Percentiles rank a stretch among this genome's conserved stretches.
Evolutionary conservation across 2,888 invertebrate species (phyloP).

Genomic region (Zaprionus lineosus): DNA sequence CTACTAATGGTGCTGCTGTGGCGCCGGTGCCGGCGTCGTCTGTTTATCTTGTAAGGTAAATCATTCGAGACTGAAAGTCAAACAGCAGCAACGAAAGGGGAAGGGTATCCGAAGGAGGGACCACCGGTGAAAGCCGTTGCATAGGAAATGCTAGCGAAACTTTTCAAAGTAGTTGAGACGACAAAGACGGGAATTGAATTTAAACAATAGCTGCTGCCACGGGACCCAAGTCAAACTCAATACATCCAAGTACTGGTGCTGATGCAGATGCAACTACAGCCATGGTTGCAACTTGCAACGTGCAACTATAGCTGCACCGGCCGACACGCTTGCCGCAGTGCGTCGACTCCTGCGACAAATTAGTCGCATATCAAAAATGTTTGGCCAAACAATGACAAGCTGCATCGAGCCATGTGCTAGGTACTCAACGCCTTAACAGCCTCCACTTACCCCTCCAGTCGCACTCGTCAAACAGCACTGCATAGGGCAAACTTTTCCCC

Average conservation of each 20-base stretch:
- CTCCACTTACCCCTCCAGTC: too few relatives aligned
- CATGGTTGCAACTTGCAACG: constrained; percentile 14
- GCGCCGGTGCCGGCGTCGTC: constrained; percentile 26
- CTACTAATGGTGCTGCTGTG: constrained; percentile 9
- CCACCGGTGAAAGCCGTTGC: too few relatives aligned
- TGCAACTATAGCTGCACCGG: constrained; percentile 4
- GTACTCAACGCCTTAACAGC: constrained; percentile 8
- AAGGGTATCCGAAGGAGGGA: constrained; percentile 10
- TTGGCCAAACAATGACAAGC: constrained; percentile 70
- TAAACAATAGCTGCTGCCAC: constrained; percentile 70
- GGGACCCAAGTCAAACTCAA: constrained; percentile 49
- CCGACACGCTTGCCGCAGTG: constrained; percentile 57
- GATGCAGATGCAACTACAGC: not conserved
- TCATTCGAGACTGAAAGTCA: constrained; percentile 78
- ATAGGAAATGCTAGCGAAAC: constrained; percentile 36
- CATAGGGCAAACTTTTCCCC: constrained; percentile 57
- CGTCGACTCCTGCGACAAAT: constrained; percentile 64
- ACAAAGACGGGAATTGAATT: constrained; percentile 75
- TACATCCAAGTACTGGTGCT: constrained; percentile 7
- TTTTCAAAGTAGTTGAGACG: constrained; percentile 75
- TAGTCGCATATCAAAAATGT: constrained; percentile 78
- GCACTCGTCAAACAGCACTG: too few relatives aligned
- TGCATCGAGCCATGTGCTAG: constrained; percentile 17
- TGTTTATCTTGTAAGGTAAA: constrained; percentile 78
- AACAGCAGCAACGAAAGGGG: constrained; percentile 50